Conservation (phyloP, 2,888 invertebrate genomes). For the Ennomos fuscantarius region DNA sequence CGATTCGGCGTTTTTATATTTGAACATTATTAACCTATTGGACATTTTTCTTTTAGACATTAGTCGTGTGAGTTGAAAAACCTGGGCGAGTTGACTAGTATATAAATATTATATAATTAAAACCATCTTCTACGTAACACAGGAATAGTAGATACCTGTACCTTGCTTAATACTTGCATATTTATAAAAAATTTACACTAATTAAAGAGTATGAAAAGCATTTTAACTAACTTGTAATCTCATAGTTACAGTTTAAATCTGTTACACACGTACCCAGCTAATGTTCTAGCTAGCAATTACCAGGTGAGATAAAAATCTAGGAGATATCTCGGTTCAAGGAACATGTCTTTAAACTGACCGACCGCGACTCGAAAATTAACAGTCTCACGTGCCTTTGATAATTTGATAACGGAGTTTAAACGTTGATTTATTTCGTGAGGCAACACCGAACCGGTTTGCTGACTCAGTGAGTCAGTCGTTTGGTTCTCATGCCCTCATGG, state of each 20-base stretch:
- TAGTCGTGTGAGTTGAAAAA: too few relatives aligned
- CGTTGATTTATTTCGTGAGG: conserved; percentile 74
- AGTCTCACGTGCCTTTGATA: conserved; percentile 81
- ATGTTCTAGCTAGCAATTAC: conserved; percentile 79
- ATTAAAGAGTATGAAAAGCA: conserved; percentile 34
- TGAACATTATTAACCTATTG: too few relatives aligned
- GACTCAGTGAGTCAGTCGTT: conserved; percentile 52
- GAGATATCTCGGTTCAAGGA: conserved; percentile 70
- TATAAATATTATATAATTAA: too few relatives aligned
- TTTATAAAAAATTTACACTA: conserved; percentile 32
- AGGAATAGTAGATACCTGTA: too few relatives aligned
- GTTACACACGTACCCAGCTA: conserved; percentile 57
- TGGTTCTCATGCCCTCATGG: conserved; percentile 72
- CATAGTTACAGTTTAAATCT: conserved; percentile 51
- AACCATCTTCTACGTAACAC: too few relatives aligned
- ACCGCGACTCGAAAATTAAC: conserved; percentile 69
- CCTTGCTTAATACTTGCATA: too few relatives aligned
- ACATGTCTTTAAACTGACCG: conserved; percentile 80
- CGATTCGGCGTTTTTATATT: too few relatives aligned
- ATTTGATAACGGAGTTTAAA: conserved; percentile 78
- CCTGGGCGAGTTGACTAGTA: too few relatives aligned
- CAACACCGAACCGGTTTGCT: conserved; percentile 58
- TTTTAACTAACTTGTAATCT: conserved; percentile 49
- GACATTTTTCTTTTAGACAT: too few relatives aligned
- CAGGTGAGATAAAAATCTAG: conserved; percentile 67